Base-by-base conservation (phyloP, 1,140 invertebrate species). In the Listronotus bonariensis region DNA sequence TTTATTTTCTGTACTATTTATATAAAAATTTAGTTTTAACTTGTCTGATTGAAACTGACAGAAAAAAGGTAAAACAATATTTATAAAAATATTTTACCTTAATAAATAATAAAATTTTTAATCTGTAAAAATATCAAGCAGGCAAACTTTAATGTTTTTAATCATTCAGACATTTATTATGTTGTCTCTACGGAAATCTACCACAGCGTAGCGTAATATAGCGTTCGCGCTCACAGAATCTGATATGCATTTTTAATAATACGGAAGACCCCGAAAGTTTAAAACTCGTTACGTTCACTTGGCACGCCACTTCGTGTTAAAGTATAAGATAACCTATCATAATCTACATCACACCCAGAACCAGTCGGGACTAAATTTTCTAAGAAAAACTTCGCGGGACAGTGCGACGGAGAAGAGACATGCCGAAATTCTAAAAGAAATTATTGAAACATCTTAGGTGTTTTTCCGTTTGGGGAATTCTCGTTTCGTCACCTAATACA, bases 221-320 rank as follows among this genome's bases (percentile, higher is more conserved):
- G 26, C 32, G 17, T 20, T 40, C 17, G 36, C 41, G 18, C 46
- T 20, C 45, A 57, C 60, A 62, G 53, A 57, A 69, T 69, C 63
- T 67, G 68, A 69, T 66, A 69, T 68, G 61, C 67, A 68, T 69
- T 67, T 66, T 69, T 67, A 67, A 69, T 69, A 67, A 59, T 59
- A 43, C 32, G 48, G 62, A 63, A 55, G 60, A 63, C 42, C 52
- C 60, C 36, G 60, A 51, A 63, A 63, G 60, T 63, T 63, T 63
- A 48, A 63, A 63, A 63, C 60, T 63, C 60, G 60, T 63, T 63
- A 63, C 40, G 48, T 51, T 63, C 54, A 49, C 51, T 45, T 55
- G 60, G 60, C 60, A 63, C 60, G 60, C 60, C 60, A 63, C 51
- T 63, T 63, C 60, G 60, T 63, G 60, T 55, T 63, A 54, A 55